A percentile compares a stretch with the other conserved stretches of the same genome.
phyloP scores from a whole-genome alignment of 2,113 vertebrate genomes.

The Hiodon tergisus region DNA sequence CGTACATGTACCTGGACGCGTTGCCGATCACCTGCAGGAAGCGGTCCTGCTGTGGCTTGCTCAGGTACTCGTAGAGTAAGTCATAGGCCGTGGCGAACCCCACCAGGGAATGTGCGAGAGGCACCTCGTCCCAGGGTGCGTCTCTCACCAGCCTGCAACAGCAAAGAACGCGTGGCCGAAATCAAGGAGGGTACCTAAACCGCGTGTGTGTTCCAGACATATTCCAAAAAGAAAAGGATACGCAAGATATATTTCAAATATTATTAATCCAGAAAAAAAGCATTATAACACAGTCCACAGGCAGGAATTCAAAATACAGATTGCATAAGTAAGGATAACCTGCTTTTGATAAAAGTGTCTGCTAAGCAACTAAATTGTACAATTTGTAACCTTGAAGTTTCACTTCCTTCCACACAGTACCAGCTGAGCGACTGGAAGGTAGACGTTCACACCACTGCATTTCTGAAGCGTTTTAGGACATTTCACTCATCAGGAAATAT shows the following conservation, averaged over 20 bases:
- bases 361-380: too few relatives aligned
- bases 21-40: constrained; percentile 96
- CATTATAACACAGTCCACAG: too few relatives aligned
- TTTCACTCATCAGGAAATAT: too few relatives aligned
- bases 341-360: too few relatives aligned
- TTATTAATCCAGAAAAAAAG: background rate
- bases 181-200: background rate
- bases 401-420: too few relatives aligned
- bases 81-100: constrained; percentile 96
- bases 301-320: too few relatives aligned
- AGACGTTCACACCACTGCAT: too few relatives aligned
- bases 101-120: constrained; percentile 89
- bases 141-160: constrained; percentile 88
- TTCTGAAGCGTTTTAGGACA: too few relatives aligned
- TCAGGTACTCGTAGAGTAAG: constrained; percentile 86
- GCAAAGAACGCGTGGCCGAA: constrained; percentile 19
- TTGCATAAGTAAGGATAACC: too few relatives aligned
- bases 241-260: constrained; percentile 2
- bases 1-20: constrained; percentile 86
- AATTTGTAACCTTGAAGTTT: too few relatives aligned
- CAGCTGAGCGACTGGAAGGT: too few relatives aligned
- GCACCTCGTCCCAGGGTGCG: constrained; percentile 96
- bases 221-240: background rate
- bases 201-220: too few relatives aligned
- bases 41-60: constrained; percentile 81